Evolutionary conservation across 2,888 invertebrate species (phyloP), one percentile per base, ranked within the genome.

Genomic region (Subacronicta megacephala): DNA sequence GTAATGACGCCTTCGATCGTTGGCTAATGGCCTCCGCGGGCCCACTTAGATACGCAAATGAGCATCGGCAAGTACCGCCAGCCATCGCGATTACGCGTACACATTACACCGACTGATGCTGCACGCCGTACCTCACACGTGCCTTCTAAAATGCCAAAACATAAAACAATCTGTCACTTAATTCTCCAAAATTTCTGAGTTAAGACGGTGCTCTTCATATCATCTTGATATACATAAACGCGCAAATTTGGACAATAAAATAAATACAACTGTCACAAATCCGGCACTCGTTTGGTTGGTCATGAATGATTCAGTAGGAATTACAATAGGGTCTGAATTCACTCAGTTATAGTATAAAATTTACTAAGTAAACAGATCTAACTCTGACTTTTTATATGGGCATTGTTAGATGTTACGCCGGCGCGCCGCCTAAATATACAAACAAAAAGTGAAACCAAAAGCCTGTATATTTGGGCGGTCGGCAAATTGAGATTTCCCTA

Each of bases 11-110:
- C 90, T 90, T 88, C 92, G 92, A 93, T 93, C 91, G 92, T 80
- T 81, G 84, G 87, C 90, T 94, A 94, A 94, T 94, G 93, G 93
- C 90, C 88, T 89, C 88, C 86, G 85, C 87, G 89, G 88, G 87
- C 84, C 89, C 92, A 92, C 93, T 93, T 92, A 93, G 93, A 93
- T 93, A 94, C 92, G 93, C 93, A 94, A 94, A 94, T 93, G 93
- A 93, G 90, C 93, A 89, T 89, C 90, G 87, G 84, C 86, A 85
- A 89, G 83, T 84, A 77, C 82, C 77, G 75, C 72, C 81, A 77
- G 68, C 74, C 76, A 80, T 78, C 83, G 77, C 84, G 82, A 87
- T 88, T 84, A 86, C 86, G 79, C 78, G 75, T 75, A 78, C 80
- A 77, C 78, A 82, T 84, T 82, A 83, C 83, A 80, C 76, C 77